Conservation (phyloP, 2,113 vertebrate species). For the Micromys minutus region DNA sequence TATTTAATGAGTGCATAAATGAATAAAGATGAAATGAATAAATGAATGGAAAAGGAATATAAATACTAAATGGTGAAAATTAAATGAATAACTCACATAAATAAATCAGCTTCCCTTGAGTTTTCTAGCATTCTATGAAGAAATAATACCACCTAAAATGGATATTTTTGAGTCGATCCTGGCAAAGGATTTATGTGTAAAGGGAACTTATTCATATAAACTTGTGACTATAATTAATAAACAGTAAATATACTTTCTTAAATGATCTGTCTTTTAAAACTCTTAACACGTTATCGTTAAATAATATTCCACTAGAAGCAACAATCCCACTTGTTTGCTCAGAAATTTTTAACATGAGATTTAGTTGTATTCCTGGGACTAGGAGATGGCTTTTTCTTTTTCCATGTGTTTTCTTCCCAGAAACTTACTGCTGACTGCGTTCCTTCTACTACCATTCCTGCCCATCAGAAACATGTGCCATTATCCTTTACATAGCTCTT, state of each 20-base stretch:
- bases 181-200: slow-evolving; percentile 63
- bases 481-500: slow-evolving; percentile 3
- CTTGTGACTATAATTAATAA: slow-evolving; percentile 49
- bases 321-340: not conserved
- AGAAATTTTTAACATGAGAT: not conserved
- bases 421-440: too few relatives aligned
- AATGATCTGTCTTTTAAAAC: slow-evolving; percentile 33
- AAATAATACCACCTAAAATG: slow-evolving; percentile 74
- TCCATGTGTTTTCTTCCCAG: slow-evolving; percentile 57
- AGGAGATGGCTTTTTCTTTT: not conserved
- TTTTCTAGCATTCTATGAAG: slow-evolving; percentile 76
- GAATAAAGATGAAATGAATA: slow-evolving; percentile 87
- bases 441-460: not conserved
- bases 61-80: slow-evolving; percentile 86
- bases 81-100: slow-evolving; percentile 87
- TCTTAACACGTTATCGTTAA: slow-evolving; percentile 40
- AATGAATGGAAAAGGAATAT: slow-evolving; percentile 84
- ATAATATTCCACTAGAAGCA: not conserved
- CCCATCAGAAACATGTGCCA: slow-evolving; percentile 38
- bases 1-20: slow-evolving; percentile 89
- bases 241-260: slow-evolving; percentile 37
- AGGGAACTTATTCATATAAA: slow-evolving; percentile 62
- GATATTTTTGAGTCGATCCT: slow-evolving; percentile 66
- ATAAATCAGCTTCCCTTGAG: slow-evolving; percentile 78
- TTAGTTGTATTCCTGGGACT: slow-evolving; percentile 2